Evolutionary conservation across 2,888 invertebrate species (phyloP), one percentile per base, ranked within the genome.

Genomic region (Melieria picta): DNA sequence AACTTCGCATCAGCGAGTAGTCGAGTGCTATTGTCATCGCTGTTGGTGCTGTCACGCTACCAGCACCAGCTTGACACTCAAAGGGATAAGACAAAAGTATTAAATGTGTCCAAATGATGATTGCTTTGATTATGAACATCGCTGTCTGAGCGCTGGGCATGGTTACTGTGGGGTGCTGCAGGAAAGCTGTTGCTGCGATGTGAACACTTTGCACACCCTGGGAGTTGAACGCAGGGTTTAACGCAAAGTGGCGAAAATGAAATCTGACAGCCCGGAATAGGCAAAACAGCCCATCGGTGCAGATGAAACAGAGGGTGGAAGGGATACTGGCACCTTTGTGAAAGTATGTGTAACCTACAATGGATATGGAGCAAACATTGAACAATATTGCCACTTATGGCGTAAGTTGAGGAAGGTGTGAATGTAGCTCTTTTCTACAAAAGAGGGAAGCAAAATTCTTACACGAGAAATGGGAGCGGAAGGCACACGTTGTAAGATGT

Each of bases 61-160:
- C 30, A 30, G 30, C 30, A 30, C 30, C 30, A 30, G 71, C 72
- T 71, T 56, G 72, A 75, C 71, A 76, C 77, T 75, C 79, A 79
- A 77, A 77, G 74, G 78, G 77, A 78, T 78, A 75, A 76, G 74
- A 78, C 76, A 81, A 83, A 75, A 83, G 84, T 82, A 82, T 83
- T 83, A 83, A 83, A 84, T 82, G 80, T 80, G 83, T 83, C 84
- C 83, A 82, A 83, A 81, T 82, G 82, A 83, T 84, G 83, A 83
- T 84, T 84, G 84, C 82, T 82, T 82, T 80, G 80, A 82, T 80
- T 83, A 80, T 80, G 79, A 79, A 76, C 77, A 72, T 76, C 72
- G 66, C 71, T 68, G 52, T 52, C 61, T 13, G 5, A n/a, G 16
- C 30, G 47, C 11, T 62, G 16, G 50, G n/a, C 45, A 45, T 45